Percentiles rank a stretch among this genome's conserved stretches.
Conservation (phyloP, 2,888 invertebrate genomes). For the Lasius fuliginosus region DNA sequence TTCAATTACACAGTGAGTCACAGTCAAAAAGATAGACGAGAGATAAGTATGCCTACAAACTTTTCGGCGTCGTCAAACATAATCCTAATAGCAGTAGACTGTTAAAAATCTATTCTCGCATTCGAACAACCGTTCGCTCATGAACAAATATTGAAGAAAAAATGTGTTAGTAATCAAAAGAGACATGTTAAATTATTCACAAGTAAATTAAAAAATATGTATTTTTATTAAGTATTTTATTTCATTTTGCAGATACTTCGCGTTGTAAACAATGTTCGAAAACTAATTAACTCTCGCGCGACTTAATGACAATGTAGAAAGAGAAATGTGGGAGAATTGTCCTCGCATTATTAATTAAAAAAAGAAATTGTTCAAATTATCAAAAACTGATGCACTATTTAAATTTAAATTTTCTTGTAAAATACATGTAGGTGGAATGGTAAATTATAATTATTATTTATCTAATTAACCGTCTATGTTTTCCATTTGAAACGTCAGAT, state of each 20-base stretch:
- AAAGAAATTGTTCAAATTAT: background rate
- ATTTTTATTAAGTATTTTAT: too few relatives aligned
- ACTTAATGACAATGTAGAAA: background rate
- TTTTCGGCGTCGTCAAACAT: background rate
- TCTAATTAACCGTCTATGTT: background rate
- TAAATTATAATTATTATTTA: background rate
- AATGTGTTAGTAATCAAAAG: background rate
- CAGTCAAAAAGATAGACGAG: constrained; percentile 72
- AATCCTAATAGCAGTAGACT: background rate
- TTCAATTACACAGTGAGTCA: constrained; percentile 84
- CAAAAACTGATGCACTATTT: background rate
- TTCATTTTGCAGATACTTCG: too few relatives aligned
- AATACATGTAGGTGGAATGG: background rate
- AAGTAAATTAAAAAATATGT: too few relatives aligned
- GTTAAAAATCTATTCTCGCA: background rate
- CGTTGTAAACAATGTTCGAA: too few relatives aligned
- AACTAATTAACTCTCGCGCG: background rate
- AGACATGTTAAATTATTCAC: too few relatives aligned
- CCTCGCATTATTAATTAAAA: background rate
- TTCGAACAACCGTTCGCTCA: background rate
- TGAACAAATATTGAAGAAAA: background rate
- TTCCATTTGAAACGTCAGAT: background rate
- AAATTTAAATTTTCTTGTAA: background rate
- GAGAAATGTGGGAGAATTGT: background rate
- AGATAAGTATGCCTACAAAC: constrained; percentile 41